phyloP scores from a whole-genome alignment of 2,888 invertebrate species.

The Caenorhabditis drosophilae region DNA sequence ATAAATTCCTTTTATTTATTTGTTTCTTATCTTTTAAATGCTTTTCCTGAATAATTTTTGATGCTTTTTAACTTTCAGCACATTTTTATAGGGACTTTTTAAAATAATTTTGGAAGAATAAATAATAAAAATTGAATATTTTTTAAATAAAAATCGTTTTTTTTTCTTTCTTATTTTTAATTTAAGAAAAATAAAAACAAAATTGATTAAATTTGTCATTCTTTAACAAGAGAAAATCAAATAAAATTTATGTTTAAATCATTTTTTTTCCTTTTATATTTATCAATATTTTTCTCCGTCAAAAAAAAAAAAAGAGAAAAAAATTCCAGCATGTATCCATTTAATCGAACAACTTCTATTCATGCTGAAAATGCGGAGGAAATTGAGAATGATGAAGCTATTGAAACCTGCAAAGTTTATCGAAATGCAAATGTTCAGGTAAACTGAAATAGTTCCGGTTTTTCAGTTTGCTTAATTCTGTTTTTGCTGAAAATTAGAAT shows the following conservation, averaged over 20 bases:
- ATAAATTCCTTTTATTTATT: too few species aligned
- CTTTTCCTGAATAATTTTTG: too few species aligned
- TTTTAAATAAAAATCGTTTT: too few species aligned
- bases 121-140: too few species aligned
- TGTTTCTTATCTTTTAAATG: too few species aligned
- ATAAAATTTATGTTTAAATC: not conserved
- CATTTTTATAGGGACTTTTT: too few species aligned
- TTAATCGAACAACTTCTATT: slow-evolving; percentile 41
- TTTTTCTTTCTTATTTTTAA: not conserved
- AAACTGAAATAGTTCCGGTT: not conserved
- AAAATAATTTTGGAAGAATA: too few species aligned
- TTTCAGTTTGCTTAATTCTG: too few species aligned
- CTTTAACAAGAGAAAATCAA: too few species aligned
- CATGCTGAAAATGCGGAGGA: slow-evolving; percentile 24
- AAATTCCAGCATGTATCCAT: slow-evolving; percentile 56
- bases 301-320: too few species aligned
- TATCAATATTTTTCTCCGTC: slow-evolving; percentile 5
- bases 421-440: slow-evolving; percentile 14
- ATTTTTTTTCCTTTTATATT: slow-evolving; percentile 1
- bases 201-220: not conserved
- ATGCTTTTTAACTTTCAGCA: too few species aligned
- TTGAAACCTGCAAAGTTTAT: slow-evolving; percentile 11
- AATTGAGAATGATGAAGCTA: slow-evolving; percentile 2
- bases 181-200: not conserved
- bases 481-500: too few species aligned